phyloP scores from a whole-genome alignment of 2,888 invertebrate species.

The Sphaeridia pumilis region DNA sequence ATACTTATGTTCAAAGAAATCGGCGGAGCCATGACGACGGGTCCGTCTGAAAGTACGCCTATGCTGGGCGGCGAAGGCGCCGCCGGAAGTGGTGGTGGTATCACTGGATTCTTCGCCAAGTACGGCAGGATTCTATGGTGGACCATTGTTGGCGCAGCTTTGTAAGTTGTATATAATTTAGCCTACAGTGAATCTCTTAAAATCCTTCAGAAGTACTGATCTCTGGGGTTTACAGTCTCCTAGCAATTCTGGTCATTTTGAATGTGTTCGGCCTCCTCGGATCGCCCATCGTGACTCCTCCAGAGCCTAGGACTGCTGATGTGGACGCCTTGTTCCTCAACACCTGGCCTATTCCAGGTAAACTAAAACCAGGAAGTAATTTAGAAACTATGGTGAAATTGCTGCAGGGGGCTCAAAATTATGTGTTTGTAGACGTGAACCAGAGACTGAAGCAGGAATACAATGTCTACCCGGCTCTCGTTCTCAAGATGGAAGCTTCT shows the following conservation, averaged over 20 bases:
- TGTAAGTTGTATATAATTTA: constrained; percentile 8
- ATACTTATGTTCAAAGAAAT: not conserved
- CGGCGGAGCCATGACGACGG: not conserved
- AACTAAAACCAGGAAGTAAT: too few species aligned
- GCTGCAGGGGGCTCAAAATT: too few species aligned
- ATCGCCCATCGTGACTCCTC: not conserved
- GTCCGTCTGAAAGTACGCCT: not conserved
- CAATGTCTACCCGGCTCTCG: not conserved
- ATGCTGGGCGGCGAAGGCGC: not conserved
- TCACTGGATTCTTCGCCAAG: constrained; percentile 1
- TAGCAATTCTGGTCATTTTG: constrained; percentile 4
- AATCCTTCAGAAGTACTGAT: not conserved
- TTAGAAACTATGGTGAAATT: too few species aligned
- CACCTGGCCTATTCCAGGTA: constrained; percentile 13
- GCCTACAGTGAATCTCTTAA: not conserved
- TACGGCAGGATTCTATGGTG: constrained; percentile 10
- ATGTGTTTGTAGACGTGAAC: not conserved
- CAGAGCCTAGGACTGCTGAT: constrained; percentile 7
- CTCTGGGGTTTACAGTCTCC: not conserved
- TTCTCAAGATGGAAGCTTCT: not conserved
- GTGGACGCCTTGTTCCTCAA: not conserved
- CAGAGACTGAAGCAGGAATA: constrained; percentile 2
- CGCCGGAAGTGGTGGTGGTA: not conserved
- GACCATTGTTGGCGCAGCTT: constrained; percentile 8
- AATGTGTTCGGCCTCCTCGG: constrained; percentile 1